Percentiles rank a stretch among this genome's conserved stretches.
Evolutionary conservation across 1,140 invertebrate species (phyloP).

Genomic region (Wiebesia pumilae): DNA sequence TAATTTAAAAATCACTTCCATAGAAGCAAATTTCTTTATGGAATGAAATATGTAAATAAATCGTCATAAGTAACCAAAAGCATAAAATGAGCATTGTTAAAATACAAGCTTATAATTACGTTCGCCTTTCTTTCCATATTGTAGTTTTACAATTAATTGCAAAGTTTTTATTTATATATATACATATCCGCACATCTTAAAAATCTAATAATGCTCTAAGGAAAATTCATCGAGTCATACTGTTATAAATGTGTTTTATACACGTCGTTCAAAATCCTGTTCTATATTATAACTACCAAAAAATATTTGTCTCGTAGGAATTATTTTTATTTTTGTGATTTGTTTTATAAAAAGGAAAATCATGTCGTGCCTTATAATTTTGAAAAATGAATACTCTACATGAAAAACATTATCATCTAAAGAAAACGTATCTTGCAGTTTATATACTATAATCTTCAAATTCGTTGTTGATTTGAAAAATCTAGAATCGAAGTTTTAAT

Average conservation of each 20-base stretch:
- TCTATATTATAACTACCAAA: not conserved
- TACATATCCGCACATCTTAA: conserved; percentile 21
- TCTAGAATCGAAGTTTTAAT: not conserved
- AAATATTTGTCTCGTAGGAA: not conserved
- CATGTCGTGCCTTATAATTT: not conserved
- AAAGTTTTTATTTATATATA: conserved; percentile 17
- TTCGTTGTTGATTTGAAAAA: not conserved
- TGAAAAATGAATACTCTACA: conserved; percentile 10
- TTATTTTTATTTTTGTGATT: conserved; percentile 10
- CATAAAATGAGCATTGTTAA: not conserved
- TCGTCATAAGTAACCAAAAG: not conserved
- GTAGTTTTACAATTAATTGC: conserved; percentile 27
- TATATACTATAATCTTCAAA: conserved; percentile 17
- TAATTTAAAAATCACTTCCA: not conserved
- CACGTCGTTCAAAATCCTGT: not conserved
- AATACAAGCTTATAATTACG: conserved; percentile 11
- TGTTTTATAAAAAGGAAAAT: not conserved
- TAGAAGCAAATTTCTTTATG: not conserved
- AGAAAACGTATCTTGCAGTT: not conserved
- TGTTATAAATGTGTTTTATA: conserved; percentile 30
- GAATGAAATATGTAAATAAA: conserved; percentile 4
- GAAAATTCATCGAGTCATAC: conserved; percentile 18
- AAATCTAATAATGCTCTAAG: conserved; percentile 43
- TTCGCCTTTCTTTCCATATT: not conserved
- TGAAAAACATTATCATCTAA: not conserved